Percentiles rank a stretch among this genome's conserved stretches.
phyloP scores from a whole-genome alignment of 1,140 invertebrate genomes.

The Dendrolimus punctatus region DNA sequence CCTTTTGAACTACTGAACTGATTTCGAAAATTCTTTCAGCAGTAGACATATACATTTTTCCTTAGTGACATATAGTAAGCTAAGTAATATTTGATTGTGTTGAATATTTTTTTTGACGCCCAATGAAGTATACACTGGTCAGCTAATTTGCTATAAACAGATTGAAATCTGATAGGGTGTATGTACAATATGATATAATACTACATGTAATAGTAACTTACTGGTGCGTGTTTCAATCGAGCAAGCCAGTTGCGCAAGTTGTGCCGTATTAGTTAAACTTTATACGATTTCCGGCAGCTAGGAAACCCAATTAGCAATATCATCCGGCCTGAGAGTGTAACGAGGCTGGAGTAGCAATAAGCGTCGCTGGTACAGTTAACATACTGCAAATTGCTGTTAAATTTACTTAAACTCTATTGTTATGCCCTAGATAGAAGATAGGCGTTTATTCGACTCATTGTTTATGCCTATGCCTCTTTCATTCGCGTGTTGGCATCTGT shows the following conservation, averaged over 20 bases:
- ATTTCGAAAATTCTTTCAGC: no score
- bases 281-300: conserved; percentile 48
- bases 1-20: no score
- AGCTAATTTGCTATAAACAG: no score
- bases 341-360: conserved; percentile 36
- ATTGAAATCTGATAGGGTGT: no score
- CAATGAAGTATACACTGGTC: no score
- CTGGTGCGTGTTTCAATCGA: conserved; percentile 2
- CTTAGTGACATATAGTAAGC: no score
- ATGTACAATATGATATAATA: no score
- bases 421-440: conserved; percentile 18
- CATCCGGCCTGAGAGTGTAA: conserved; percentile 44
- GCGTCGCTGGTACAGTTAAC: conserved; percentile 30
- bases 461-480: background rate
- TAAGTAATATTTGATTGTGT: no score
- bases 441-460: conserved; percentile 19
- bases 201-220: no score
- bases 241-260: conserved; percentile 22
- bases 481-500: background rate
- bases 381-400: conserved; percentile 47
- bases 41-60: no score
- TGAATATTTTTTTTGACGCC: no score
- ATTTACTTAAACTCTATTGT: conserved; percentile 40
- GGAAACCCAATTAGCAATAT: conserved; percentile 54
- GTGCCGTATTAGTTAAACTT: conserved; percentile 43